Conservation (phyloP, 2,888 invertebrate genomes). For the Blera fallax region DNA sequence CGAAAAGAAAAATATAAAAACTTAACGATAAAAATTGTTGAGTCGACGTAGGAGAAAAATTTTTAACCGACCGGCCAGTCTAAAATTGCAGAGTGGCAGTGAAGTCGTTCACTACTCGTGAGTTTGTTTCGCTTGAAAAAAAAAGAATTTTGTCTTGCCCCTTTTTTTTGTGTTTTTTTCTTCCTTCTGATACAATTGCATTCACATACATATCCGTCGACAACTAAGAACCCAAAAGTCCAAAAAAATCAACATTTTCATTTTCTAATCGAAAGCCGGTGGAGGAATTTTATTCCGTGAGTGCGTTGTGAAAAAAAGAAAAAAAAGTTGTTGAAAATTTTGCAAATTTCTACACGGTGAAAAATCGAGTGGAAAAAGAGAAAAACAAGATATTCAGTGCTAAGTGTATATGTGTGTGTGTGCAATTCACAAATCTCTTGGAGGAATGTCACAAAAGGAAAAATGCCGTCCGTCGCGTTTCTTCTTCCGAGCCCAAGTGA, state of each 20-base stretch:
- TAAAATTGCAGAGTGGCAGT: slow-evolving; percentile 77
- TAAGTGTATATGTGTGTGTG: slow-evolving; percentile 45
- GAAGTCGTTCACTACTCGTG: slow-evolving; percentile 74
- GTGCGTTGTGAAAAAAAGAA: slow-evolving; percentile 30
- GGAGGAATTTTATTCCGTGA: slow-evolving; percentile 58
- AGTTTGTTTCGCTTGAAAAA: slow-evolving; percentile 47
- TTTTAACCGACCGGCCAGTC: slow-evolving; percentile 75
- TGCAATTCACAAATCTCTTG: slow-evolving; percentile 61
- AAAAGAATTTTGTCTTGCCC: slow-evolving; percentile 24
- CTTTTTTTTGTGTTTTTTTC: slow-evolving; percentile 3
- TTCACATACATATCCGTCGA: slow-evolving; percentile 6
- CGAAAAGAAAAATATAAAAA: slow-evolving; percentile 45
- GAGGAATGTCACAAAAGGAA: slow-evolving; percentile 50
- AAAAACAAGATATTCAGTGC: slow-evolving; percentile 65
- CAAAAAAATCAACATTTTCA: not conserved
- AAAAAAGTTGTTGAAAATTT: slow-evolving; percentile 1
- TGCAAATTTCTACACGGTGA: not conserved
- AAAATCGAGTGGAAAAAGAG: slow-evolving; percentile 54
- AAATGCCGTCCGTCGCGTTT: slow-evolving; percentile 61
- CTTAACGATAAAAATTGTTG: slow-evolving; percentile 61
- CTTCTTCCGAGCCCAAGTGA: not conserved
- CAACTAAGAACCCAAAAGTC: not conserved
- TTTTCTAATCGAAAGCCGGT: slow-evolving; percentile 34
- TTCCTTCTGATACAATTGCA: slow-evolving; percentile 7
- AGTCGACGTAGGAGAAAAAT: slow-evolving; percentile 70